Evolutionary conservation across 2,888 invertebrate genomes (phyloP), one percentile per base, ranked within the genome.

Genomic region (Conops quadrifasciatus): DNA sequence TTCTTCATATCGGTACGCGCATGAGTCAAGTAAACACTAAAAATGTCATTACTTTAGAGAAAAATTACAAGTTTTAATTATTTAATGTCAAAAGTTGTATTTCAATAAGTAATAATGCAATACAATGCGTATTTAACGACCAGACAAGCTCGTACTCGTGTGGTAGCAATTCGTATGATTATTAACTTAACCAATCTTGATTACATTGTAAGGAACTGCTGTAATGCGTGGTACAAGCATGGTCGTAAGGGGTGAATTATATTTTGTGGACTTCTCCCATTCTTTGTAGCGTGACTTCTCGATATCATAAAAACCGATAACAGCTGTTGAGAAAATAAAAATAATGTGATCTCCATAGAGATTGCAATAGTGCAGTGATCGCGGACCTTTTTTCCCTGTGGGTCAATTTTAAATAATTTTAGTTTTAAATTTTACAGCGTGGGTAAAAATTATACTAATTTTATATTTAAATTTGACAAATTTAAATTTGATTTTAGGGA

Each of bases 161-260:
- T n/a, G n/a, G n/a, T n/a, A n/a, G n/a, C n/a, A n/a, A n/a, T n/a
- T n/a, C n/a, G n/a, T n/a, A n/a, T n/a, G n/a, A n/a, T n/a, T n/a
- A n/a, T n/a, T n/a, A 19, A 21, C 9, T 71, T 78, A 85, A 13
- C 85, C 85, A 71, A 86, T 84, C 15, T 83, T 79, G 65, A 86
- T 80, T 9, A 74, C 76, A 73, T 79, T 82, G 71, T 85, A 85
- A 2, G 85, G 84, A 5, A 77, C 78, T 7, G 79, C 77, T 16
- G 81, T 80, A 2, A 86, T 75, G 21, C 80, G 82, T 24, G 81
- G 80, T 19, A 84, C 85, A 1, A 82, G 77, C 85, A 85, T 84
- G 2, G 82, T 81, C 59, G 74, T 74, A 0, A 82, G 74, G 0
- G 86, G 85, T 9, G 86, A 85, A 24, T 80, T 71, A 72, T 86